Conservation (phyloP, 1,140 invertebrate genomes). For the Pachyrhynchus sulphureomaculatus region DNA sequence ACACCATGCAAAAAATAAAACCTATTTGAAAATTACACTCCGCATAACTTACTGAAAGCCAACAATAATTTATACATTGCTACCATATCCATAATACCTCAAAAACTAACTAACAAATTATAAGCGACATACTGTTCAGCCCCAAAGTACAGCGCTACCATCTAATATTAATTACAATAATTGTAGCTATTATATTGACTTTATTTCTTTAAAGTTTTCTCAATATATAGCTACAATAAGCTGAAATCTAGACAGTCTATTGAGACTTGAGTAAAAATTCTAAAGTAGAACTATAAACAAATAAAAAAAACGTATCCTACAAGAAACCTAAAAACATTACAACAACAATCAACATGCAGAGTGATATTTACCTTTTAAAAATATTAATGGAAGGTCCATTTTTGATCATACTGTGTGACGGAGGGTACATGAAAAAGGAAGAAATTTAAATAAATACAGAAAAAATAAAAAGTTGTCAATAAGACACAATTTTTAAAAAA, state of each 20-base stretch:
- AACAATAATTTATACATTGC: background rate
- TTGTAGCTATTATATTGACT: too few relatives aligned
- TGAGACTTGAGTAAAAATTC: constrained; percentile 31
- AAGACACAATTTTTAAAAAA: too few relatives aligned
- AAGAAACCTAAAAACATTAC: constrained; percentile 2
- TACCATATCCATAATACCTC: background rate
- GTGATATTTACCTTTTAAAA: constrained; percentile 42
- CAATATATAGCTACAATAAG: too few relatives aligned
- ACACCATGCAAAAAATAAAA: constrained; percentile 5
- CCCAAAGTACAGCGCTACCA: too few relatives aligned
- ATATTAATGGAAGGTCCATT: constrained; percentile 13
- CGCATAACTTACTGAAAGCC: constrained; percentile 16
- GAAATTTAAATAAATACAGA: constrained; percentile 17
- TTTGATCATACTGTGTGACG: constrained; percentile 37
- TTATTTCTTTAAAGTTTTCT: too few relatives aligned
- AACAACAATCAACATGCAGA: constrained; percentile 9
- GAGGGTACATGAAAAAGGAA: constrained; percentile 40
- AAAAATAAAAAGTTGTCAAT: too few relatives aligned
- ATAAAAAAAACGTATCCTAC: constrained; percentile 29
- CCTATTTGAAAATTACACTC: background rate
- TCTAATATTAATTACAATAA: too few relatives aligned
- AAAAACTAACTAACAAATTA: constrained; percentile 5
- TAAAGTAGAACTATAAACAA: constrained; percentile 26
- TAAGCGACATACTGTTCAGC: too few relatives aligned
- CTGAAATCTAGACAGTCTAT: background rate